A percentile compares a stretch with the other conserved stretches of the same genome.
phyloP scores from a whole-genome alignment of 2,797 vertebrate species.

The Nyctalus aviator region DNA sequence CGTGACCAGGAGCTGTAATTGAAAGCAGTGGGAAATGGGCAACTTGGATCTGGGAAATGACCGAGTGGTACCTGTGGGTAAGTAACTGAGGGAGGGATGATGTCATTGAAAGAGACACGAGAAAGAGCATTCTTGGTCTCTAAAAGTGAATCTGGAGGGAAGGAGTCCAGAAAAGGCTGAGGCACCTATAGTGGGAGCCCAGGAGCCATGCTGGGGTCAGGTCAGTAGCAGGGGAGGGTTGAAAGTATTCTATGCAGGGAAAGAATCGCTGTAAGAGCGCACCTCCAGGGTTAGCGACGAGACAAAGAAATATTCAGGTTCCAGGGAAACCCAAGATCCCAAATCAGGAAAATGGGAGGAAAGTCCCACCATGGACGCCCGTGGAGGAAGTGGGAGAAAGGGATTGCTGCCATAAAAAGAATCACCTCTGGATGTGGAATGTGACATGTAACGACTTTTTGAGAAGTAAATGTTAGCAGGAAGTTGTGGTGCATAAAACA shows the following conservation, averaged over 20 bases:
- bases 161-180: not conserved
- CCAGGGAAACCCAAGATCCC: not conserved
- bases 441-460: not conserved
- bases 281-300: not conserved
- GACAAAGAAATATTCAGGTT: not conserved
- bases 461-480: not conserved
- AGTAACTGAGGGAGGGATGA: not conserved
- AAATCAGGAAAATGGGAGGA: not conserved
- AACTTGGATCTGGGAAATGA: not conserved
- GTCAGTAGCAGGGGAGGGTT: not conserved
- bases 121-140: not conserved
- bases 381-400: not conserved
- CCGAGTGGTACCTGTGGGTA: not conserved
- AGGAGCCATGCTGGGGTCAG: not conserved
- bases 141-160: not conserved
- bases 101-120: not conserved
- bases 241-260: not conserved
- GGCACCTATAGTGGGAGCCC: not conserved
- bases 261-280: not conserved
- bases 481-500: not conserved
- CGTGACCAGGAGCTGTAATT: not conserved
- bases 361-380: fast-evolving
- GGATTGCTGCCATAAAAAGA: not conserved
- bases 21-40: not conserved
- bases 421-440: not conserved